A percentile compares a stretch with the other conserved stretches of the same genome.
These are phyloP conservation scores for Melolontha melolontha DNA, from an alignment of 2,888 invertebrate genomes.

Conservation along the genomic window DNA sequence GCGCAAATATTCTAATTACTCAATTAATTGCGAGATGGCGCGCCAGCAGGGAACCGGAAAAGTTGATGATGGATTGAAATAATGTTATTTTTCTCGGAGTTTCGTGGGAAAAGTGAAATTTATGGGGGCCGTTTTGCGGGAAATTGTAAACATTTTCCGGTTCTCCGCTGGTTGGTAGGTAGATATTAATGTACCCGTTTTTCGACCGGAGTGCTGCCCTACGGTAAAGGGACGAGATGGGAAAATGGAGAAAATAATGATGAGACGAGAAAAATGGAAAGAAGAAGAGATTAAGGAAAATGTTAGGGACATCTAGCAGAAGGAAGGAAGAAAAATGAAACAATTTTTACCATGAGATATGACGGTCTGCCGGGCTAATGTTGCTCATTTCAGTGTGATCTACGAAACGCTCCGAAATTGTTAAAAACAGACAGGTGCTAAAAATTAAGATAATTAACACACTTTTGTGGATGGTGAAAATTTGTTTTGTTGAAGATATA, in stretches of 20 bases:
- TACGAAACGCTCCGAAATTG: too few relatives aligned
- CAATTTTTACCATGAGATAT: conserved; percentile 14
- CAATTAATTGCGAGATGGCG: conserved; percentile 14
- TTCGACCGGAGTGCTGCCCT: conserved; percentile 10
- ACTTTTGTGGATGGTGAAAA: too few relatives aligned
- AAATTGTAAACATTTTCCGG: conserved; percentile 29
- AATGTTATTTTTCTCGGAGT: conserved; percentile 18
- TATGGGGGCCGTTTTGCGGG: conserved; percentile 14
- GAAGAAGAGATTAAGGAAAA: conserved; percentile 17
- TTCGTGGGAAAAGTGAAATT: conserved; percentile 12
- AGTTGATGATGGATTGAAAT: conserved; percentile 20
- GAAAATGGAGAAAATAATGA: conserved; percentile 21
- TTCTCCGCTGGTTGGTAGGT: conserved; percentile 14
- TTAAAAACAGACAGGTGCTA: too few relatives aligned
- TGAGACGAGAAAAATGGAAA: conserved; percentile 9
- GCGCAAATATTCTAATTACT: conserved; percentile 14
- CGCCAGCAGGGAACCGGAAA: conserved; percentile 9
- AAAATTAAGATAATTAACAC: too few relatives aligned
- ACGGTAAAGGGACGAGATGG: background rate
- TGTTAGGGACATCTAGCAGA: conserved; percentile 13
- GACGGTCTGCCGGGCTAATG: too few relatives aligned
- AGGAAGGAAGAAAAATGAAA: conserved; percentile 10
- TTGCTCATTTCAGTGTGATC: too few relatives aligned
- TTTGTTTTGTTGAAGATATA: too few relatives aligned
- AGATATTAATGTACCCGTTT: conserved; percentile 21